Conservation (phyloP, 2,113 vertebrate species). For the Polyodon spathula region DNA sequence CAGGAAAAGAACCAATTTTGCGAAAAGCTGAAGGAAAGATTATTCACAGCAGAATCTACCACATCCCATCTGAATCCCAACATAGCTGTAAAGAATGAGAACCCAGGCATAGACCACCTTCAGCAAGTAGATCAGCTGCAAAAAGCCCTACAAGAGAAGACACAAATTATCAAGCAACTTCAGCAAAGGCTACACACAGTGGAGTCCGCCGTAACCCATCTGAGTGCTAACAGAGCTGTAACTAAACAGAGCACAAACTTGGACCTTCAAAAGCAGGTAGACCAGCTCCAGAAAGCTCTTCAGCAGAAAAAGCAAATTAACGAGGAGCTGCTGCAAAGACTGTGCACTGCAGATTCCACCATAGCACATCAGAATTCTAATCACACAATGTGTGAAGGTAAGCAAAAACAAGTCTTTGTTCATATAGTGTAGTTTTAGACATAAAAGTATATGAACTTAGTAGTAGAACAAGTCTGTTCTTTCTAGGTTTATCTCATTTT, state of each 20-base stretch:
- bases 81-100: background rate
- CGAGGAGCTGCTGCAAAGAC: slow-evolving; percentile 43
- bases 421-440: too few species aligned
- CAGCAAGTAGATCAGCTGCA: background rate
- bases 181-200: too few species aligned
- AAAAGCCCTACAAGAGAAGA: background rate
- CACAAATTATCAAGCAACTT: too few species aligned
- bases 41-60: background rate
- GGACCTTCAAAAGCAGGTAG: slow-evolving; percentile 39
- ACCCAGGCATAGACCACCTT: background rate
- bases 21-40: background rate
- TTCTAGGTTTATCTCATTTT: too few species aligned
- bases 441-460: too few species aligned
- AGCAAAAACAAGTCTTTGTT: too few species aligned
- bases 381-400: slow-evolving; percentile 38
- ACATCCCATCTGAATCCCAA: background rate
- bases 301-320: slow-evolving; percentile 49
- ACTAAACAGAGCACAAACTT: slow-evolving; percentile 16
- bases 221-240: slow-evolving; percentile 15
- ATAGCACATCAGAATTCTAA: slow-evolving; percentile 26
- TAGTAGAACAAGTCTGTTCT: too few species aligned
- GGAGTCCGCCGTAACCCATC: too few species aligned
- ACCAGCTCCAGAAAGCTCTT: slow-evolving; percentile 51
- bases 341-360: slow-evolving; percentile 38
- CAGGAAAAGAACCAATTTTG: too few species aligned